These are phyloP conservation scores for Argyresthia albistria DNA, from an alignment of 2,888 invertebrate genomes.

Conservation along the genomic window DNA sequence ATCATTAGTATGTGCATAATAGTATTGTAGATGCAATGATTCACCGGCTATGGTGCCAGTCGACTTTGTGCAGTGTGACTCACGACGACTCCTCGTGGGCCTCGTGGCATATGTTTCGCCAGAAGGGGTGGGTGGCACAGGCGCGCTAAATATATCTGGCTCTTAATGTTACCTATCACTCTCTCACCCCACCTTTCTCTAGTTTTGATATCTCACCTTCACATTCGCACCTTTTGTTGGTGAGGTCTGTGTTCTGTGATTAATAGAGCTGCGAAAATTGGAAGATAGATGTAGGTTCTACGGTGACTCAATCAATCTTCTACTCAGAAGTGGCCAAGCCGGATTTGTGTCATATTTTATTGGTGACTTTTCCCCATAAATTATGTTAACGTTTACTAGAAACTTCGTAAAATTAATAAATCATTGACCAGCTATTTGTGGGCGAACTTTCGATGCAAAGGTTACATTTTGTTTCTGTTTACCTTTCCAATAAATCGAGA, in stretches of 20 bases:
- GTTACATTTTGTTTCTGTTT: neutral
- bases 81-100: too few species aligned
- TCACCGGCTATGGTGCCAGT: constrained; percentile 21
- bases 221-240: too few species aligned
- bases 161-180: neutral
- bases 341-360: too few species aligned
- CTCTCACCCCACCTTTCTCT: too few species aligned
- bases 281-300: neutral
- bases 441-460: neutral
- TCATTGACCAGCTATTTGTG: neutral
- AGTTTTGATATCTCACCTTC: too few species aligned
- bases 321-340: too few species aligned
- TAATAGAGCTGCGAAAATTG: neutral
- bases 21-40: constrained; percentile 39
- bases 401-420: neutral
- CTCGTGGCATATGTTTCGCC: too few species aligned
- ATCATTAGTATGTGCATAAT: constrained; percentile 61
- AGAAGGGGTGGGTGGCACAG: too few species aligned
- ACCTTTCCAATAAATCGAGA: neutral
- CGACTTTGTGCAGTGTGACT: neutral
- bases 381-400: too few species aligned
- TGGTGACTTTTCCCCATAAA: too few species aligned
- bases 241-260: neutral
- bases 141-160: too few species aligned
- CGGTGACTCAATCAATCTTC: too few species aligned